Conservation (phyloP, 2,888 invertebrate species). For the Linnaemya vulpina region DNA sequence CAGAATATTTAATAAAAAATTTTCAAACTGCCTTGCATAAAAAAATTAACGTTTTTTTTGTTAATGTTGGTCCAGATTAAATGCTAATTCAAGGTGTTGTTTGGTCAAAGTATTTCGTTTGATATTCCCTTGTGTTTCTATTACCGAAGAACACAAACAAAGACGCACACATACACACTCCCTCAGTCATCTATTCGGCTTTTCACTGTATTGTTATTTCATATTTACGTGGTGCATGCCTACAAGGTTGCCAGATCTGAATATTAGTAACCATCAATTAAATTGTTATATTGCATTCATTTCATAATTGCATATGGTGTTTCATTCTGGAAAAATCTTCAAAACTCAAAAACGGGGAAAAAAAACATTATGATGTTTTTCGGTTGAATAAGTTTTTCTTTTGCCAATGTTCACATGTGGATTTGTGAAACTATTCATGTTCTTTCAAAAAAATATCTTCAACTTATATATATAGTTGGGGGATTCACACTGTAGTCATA, state of each 20-base stretch:
- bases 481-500: too few relatives aligned
- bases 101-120: slow-evolving; percentile 61
- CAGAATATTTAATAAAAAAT: slow-evolving; percentile 16
- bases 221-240: background rate
- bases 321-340: background rate
- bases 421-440: too few relatives aligned
- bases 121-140: background rate
- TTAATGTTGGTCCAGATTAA: slow-evolving; percentile 66
- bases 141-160: background rate
- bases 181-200: background rate
- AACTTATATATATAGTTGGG: too few relatives aligned
- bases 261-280: too few relatives aligned
- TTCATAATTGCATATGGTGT: too few relatives aligned
- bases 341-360: too few relatives aligned
- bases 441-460: too few relatives aligned
- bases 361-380: too few relatives aligned
- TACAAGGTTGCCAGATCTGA: background rate
- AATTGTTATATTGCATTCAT: too few relatives aligned
- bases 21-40: slow-evolving; percentile 27
- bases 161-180: background rate
- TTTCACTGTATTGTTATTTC: background rate
- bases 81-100: slow-evolving; percentile 61
- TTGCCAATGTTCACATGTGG: too few relatives aligned
- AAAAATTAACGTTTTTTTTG: background rate
- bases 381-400: too few relatives aligned